phyloP scores from a whole-genome alignment of 2,797 vertebrate species.

The Coranthus polyacanthus region DNA sequence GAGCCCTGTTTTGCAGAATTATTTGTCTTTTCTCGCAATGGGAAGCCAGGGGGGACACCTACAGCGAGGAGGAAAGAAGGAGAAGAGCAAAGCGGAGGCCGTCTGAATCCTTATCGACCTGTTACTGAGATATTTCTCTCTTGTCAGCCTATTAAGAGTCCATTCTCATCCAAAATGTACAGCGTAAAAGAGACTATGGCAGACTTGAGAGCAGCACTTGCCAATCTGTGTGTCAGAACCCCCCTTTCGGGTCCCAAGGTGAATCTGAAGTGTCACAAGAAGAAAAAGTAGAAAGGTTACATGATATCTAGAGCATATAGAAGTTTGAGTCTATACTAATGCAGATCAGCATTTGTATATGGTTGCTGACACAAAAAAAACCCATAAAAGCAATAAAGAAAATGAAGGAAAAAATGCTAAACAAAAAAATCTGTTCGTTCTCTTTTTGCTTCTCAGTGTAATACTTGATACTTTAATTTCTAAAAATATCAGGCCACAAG shows the following conservation, averaged over 20 bases:
- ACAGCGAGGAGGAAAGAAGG: slow-evolving; percentile 57
- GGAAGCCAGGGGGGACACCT: slow-evolving; percentile 59
- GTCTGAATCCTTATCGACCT: slow-evolving; percentile 68
- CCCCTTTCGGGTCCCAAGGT: not conserved
- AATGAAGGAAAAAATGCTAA: too few relatives aligned
- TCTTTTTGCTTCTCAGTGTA: too few relatives aligned
- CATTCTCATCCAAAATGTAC: slow-evolving; percentile 39
- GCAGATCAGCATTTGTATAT: too few relatives aligned
- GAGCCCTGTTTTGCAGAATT: slow-evolving; percentile 89
- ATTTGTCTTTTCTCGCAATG: slow-evolving; percentile 78
- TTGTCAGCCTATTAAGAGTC: slow-evolving; percentile 38
- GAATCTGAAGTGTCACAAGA: too few relatives aligned
- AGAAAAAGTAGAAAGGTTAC: too few relatives aligned
- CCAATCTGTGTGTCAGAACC: not conserved
- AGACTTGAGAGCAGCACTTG: slow-evolving; percentile 16
- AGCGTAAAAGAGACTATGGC: slow-evolving; percentile 27
- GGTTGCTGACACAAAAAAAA: too few relatives aligned
- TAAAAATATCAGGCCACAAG: too few relatives aligned
- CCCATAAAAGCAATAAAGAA: too few relatives aligned
- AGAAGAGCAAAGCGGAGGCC: slow-evolving; percentile 23
- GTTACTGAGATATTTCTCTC: slow-evolving; percentile 63
- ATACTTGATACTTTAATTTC: too few relatives aligned
- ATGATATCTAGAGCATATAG: too few relatives aligned
- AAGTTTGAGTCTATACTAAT: too few relatives aligned
- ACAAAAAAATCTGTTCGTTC: too few relatives aligned